Percentiles rank a stretch among this genome's conserved stretches.
Evolutionary conservation across 2,888 invertebrate genomes (phyloP).

Genomic region (Torymus texanus): DNA sequence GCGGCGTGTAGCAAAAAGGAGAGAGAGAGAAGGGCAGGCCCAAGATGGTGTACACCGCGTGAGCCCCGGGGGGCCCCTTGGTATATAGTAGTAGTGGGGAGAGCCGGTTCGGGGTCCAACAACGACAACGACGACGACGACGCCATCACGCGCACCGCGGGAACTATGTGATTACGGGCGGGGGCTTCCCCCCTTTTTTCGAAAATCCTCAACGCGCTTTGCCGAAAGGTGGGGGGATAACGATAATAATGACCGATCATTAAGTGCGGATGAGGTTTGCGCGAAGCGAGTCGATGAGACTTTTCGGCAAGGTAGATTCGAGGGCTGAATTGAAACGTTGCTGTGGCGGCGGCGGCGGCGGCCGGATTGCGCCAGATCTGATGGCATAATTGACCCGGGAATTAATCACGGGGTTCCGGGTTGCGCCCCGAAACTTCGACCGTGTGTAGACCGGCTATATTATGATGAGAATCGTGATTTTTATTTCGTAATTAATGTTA

Average conservation of each 20-base stretch:
- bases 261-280: neutral
- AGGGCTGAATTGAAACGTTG: slow-evolving; percentile 50
- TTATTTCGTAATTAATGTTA: too few relatives aligned
- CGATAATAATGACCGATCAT: slow-evolving; percentile 48
- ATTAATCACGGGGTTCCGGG: slow-evolving; percentile 45
- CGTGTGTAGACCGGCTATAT: too few relatives aligned
- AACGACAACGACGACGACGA: slow-evolving; percentile 57
- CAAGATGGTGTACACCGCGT: slow-evolving; percentile 44
- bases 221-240: slow-evolving; percentile 5
- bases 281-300: neutral
- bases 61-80: too few relatives aligned
- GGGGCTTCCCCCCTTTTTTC: slow-evolving; percentile 53
- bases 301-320: neutral
- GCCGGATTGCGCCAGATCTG: slow-evolving; percentile 9
- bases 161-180: slow-evolving; percentile 70
- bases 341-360: neutral
- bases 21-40: slow-evolving; percentile 30
- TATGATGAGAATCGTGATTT: too few relatives aligned
- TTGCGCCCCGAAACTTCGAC: slow-evolving; percentile 28
- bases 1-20: slow-evolving; percentile 15
- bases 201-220: slow-evolving; percentile 59
- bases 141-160: slow-evolving; percentile 70
- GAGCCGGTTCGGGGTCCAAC: slow-evolving; percentile 63
- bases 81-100: slow-evolving; percentile 64
- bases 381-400: slow-evolving; percentile 50